Conservation (phyloP, 2,113 vertebrate genomes). For the Rhabdomys dilectus region DNA sequence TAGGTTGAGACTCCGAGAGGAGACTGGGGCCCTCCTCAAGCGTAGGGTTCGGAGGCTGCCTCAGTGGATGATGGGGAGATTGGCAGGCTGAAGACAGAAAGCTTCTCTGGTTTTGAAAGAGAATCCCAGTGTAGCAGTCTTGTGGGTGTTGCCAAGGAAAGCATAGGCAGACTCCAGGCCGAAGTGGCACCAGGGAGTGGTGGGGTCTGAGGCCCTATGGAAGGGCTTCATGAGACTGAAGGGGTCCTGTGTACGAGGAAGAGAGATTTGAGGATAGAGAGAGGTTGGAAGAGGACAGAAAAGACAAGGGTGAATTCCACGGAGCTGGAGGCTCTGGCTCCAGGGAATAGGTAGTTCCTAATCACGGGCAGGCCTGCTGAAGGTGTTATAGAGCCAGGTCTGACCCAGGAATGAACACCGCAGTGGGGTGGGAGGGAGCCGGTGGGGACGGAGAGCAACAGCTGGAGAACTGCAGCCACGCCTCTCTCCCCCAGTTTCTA, state of each 20-base stretch:
- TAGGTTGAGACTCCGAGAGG: background rate
- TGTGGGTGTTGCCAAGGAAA: background rate
- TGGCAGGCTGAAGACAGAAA: background rate
- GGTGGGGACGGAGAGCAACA: background rate
- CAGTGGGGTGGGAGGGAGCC: background rate
- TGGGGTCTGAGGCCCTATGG: background rate
- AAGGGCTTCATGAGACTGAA: background rate
- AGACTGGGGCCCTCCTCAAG: background rate
- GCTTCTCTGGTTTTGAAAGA: background rate
- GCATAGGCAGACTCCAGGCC: background rate
- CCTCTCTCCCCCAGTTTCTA: background rate
- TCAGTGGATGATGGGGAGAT: background rate
- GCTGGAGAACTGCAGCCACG: background rate
- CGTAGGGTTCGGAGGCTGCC: background rate
- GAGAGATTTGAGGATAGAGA: background rate
- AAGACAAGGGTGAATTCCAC: background rate
- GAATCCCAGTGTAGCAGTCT: background rate
- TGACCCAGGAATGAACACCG: background rate
- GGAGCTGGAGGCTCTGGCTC: background rate
- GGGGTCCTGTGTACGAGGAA: background rate
- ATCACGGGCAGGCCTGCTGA: background rate
- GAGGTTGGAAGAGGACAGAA: background rate
- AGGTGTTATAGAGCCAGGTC: background rate
- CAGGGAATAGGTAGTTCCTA: background rate
- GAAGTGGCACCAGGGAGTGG: background rate